A percentile compares a stretch with the other conserved stretches of the same genome.
phyloP scores from a whole-genome alignment of 1,140 invertebrate genomes.

The Brachionus rotundiformis region DNA sequence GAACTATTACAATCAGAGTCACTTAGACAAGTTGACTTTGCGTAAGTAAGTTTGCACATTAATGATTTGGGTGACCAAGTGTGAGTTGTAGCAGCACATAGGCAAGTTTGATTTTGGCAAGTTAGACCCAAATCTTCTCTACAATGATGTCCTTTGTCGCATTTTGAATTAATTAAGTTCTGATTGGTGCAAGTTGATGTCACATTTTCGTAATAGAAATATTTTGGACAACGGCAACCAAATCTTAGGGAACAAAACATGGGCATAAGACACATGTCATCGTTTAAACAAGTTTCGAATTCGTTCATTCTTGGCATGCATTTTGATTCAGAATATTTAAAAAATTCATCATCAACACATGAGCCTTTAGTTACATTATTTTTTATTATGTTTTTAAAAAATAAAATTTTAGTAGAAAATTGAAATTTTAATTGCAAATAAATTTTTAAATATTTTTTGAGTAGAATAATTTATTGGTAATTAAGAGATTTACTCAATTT shows the following conservation, averaged over 20 bases:
- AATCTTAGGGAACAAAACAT: background rate
- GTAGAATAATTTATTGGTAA: too few species aligned
- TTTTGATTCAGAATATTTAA: background rate
- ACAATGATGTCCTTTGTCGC: background rate
- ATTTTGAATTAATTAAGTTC: background rate
- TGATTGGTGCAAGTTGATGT: conserved; percentile 22
- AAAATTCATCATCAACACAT: background rate
- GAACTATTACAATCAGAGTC: background rate
- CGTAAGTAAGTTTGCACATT: background rate
- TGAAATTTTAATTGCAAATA: background rate
- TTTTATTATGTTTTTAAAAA: too few species aligned
- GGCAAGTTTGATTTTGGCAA: background rate
- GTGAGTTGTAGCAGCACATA: background rate
- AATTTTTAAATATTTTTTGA: too few species aligned
- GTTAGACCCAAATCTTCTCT: background rate
- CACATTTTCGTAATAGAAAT: background rate
- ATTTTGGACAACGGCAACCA: background rate
- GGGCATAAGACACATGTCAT: background rate
- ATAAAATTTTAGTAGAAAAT: background rate
- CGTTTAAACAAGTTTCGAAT: background rate
- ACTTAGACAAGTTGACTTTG: background rate
- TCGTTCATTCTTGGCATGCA: background rate
- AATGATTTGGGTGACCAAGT: background rate
- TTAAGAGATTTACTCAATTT: too few species aligned
- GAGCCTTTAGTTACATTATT: too few species aligned